These are phyloP conservation scores for Lochmaea capreae DNA, from an alignment of 2,888 invertebrate species.

Conservation along the genomic window DNA sequence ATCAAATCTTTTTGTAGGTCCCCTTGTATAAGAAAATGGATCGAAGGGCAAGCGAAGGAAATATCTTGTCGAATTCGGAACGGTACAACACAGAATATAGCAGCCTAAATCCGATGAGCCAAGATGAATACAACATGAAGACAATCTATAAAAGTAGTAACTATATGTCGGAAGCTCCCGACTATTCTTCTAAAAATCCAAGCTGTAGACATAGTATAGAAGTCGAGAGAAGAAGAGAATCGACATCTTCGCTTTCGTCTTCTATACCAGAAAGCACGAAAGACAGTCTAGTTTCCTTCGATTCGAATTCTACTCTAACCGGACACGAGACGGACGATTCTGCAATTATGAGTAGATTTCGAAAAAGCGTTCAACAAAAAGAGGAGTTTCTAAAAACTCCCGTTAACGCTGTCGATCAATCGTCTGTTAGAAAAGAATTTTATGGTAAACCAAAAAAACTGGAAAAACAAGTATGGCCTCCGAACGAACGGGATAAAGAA, in stretches of 20 bases:
- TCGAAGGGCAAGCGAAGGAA: slow-evolving; percentile 69
- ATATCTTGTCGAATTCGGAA: slow-evolving; percentile 58
- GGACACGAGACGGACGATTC: slow-evolving; percentile 78
- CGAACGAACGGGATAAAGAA: slow-evolving; percentile 65
- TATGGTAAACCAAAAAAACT: slow-evolving; percentile 84
- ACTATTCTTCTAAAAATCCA: slow-evolving; percentile 56
- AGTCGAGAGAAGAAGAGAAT: slow-evolving; percentile 69
- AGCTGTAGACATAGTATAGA: slow-evolving; percentile 66
- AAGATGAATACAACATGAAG: slow-evolving; percentile 49
- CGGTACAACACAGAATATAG: slow-evolving; percentile 41
- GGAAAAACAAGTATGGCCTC: slow-evolving; percentile 78
- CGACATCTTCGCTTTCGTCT: slow-evolving; percentile 72
- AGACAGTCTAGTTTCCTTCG: slow-evolving; percentile 77
- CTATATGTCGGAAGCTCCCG: slow-evolving; percentile 45
- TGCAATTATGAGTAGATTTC: slow-evolving; percentile 77
- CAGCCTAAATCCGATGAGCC: slow-evolving; percentile 36
- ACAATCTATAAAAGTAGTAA: slow-evolving; percentile 52
- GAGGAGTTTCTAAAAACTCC: slow-evolving; percentile 86
- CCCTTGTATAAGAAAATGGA: slow-evolving; percentile 64
- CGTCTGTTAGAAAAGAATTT: slow-evolving; percentile 74
- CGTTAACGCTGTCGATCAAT: slow-evolving; percentile 53
- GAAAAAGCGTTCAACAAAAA: slow-evolving; percentile 89
- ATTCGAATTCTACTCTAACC: slow-evolving; percentile 76
- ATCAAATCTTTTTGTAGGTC: slow-evolving; percentile 46
- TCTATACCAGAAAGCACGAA: slow-evolving; percentile 74